These are phyloP conservation scores for Solea senegalensis DNA, from an alignment of 2,113 vertebrate species.

Conservation along the genomic window DNA sequence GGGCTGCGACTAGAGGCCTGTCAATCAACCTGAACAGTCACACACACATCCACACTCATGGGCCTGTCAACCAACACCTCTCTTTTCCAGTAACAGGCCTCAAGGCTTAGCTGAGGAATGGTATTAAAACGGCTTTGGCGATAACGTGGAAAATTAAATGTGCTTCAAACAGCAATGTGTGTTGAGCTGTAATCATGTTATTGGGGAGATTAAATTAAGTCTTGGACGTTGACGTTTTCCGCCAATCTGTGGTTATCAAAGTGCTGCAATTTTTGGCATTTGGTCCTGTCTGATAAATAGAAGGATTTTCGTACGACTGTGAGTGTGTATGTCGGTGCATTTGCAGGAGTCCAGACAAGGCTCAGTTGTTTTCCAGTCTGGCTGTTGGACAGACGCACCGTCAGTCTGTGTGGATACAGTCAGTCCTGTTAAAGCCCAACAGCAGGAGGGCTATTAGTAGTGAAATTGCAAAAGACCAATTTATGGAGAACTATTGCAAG, in stretches of 20 bases:
- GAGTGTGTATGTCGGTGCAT: neutral
- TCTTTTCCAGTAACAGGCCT: slow-evolving; percentile 24
- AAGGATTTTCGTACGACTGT: slow-evolving; percentile 15
- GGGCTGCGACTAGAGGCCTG: slow-evolving; percentile 38
- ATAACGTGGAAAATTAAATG: slow-evolving; percentile 63
- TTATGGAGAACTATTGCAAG: no score
- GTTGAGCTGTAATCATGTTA: slow-evolving; percentile 53
- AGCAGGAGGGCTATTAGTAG: neutral
- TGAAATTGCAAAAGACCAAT: neutral
- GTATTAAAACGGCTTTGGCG: slow-evolving; percentile 46
- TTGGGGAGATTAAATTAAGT: slow-evolving; percentile 58
- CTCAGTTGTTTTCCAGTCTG: slow-evolving; percentile 43
- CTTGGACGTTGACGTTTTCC: slow-evolving; percentile 42
- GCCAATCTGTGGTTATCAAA: slow-evolving; percentile 56
- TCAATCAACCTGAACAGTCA: slow-evolving; percentile 49
- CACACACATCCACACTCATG: neutral
- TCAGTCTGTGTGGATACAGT: slow-evolving; percentile 14
- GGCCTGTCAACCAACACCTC: slow-evolving; percentile 29
- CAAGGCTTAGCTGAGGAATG: slow-evolving; percentile 8
- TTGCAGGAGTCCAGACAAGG: slow-evolving; percentile 25
- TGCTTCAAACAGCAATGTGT: slow-evolving; percentile 27
- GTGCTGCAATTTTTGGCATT: slow-evolving; percentile 31
- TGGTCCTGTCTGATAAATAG: slow-evolving; percentile 31
- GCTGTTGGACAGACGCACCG: slow-evolving; percentile 21
- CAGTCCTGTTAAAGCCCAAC: slow-evolving; percentile 6